Conservation (phyloP, 2,797 vertebrate species). For the Hippoglossus hippoglossus region DNA sequence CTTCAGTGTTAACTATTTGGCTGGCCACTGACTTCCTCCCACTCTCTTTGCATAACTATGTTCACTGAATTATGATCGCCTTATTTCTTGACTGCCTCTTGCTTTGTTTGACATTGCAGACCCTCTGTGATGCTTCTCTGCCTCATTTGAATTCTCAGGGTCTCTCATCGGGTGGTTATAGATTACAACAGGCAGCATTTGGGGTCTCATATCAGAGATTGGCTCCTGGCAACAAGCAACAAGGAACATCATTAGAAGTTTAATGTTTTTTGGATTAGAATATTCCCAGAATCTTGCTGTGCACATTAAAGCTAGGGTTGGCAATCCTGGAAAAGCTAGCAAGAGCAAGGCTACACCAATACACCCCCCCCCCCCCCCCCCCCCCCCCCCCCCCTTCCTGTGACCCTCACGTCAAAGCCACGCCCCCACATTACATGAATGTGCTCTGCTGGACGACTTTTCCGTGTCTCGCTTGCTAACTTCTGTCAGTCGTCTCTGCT, state of each 20-base stretch:
- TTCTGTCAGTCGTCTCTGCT: too few relatives aligned
- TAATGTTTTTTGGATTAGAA: background rate
- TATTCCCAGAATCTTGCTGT: background rate
- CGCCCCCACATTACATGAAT: too few relatives aligned
- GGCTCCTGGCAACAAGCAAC: slow-evolving; percentile 20
- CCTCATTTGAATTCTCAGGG: slow-evolving; percentile 49
- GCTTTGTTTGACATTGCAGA: slow-evolving; percentile 73
- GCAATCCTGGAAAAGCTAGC: too few relatives aligned
- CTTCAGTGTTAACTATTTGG: slow-evolving; percentile 59
- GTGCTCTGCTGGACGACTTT: too few relatives aligned
- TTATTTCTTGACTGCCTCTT: slow-evolving; percentile 53
- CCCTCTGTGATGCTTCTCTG: slow-evolving; percentile 58
- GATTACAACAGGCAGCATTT: slow-evolving; percentile 51
- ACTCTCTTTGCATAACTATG: slow-evolving; percentile 56
- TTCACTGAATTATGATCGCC: slow-evolving; percentile 55
- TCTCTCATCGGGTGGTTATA: slow-evolving; percentile 56
- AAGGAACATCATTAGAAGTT: background rate
- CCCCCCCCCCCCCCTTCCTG: too few relatives aligned
- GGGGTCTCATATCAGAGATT: slow-evolving; percentile 11
- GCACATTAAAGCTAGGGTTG: too few relatives aligned
- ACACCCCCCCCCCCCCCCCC: too few relatives aligned
- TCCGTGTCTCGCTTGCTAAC: too few relatives aligned
- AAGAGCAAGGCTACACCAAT: too few relatives aligned
- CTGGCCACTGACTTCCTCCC: slow-evolving; percentile 54
- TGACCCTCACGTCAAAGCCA: too few relatives aligned